Evolutionary conservation across 1,140 invertebrate species (phyloP).

Genomic region (Mycetomoellerius zeteki): DNA sequence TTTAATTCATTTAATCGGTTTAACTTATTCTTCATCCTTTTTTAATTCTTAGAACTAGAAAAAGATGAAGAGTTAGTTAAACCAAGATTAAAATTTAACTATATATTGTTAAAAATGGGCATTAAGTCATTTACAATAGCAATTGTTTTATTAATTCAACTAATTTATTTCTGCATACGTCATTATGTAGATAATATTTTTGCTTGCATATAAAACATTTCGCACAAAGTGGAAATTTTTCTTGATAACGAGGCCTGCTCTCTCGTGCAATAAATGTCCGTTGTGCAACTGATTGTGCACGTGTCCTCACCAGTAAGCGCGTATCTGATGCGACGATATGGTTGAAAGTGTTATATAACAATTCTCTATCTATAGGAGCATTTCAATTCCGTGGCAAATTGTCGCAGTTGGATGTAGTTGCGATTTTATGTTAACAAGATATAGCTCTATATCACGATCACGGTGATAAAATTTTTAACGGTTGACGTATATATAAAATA

Average conservation of each 20-base stretch:
- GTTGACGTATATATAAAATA: not conserved
- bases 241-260: not conserved
- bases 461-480: not conserved
- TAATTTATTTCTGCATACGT: not conserved
- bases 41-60: slow-evolving; percentile 2
- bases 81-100: no score
- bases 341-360: slow-evolving; percentile 37
- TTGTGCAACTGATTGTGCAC: slow-evolving; percentile 39
- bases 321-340: not conserved
- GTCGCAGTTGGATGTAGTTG: not conserved
- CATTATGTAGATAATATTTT: not conserved
- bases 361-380: not conserved
- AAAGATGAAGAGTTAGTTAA: no score
- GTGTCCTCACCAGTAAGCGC: not conserved
- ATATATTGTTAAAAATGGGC: no score
- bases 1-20: not conserved
- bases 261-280: slow-evolving; percentile 8
- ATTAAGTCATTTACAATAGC: not conserved
- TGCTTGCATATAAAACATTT: not conserved
- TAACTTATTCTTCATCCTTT: not conserved
- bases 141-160: slow-evolving; percentile 19
- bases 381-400: not conserved
- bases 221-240: not conserved
- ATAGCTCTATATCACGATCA: not conserved
- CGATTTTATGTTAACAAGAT: slow-evolving; percentile 1